Evolutionary conservation across 2,113 vertebrate genomes (phyloP).

Genomic region (Cynopterus brachyotis): DNA sequence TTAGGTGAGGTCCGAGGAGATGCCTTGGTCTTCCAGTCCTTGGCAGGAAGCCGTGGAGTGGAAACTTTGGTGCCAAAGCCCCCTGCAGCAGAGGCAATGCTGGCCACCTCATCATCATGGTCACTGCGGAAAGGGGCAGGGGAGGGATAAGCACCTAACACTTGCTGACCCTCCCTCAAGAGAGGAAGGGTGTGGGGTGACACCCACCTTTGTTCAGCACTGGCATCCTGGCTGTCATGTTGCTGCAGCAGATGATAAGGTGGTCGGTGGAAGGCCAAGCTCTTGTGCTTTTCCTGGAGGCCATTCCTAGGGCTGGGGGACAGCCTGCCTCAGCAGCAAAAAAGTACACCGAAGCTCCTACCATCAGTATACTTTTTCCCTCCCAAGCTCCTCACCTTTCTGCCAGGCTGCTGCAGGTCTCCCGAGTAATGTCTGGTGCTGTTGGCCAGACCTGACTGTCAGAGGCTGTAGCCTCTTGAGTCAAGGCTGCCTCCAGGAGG

Average conservation of each 20-base stretch:
- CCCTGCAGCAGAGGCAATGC: slow-evolving; percentile 90
- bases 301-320: slow-evolving; percentile 91
- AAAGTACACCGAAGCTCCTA: background rate
- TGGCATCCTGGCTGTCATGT: slow-evolving; percentile 94
- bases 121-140: slow-evolving; percentile 85
- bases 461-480: slow-evolving; percentile 87
- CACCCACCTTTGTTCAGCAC: slow-evolving; percentile 93
- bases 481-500: slow-evolving; percentile 91
- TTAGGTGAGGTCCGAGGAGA: slow-evolving; percentile 95
- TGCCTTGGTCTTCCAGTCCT: slow-evolving; percentile 94
- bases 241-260: slow-evolving; percentile 92
- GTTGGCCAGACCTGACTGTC: slow-evolving; percentile 95
- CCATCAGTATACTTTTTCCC: background rate
- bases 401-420: slow-evolving; percentile 92
- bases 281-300: slow-evolving; percentile 92
- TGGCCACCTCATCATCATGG: slow-evolving; percentile 95
- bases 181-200: background rate
- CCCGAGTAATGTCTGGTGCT: slow-evolving; percentile 97
- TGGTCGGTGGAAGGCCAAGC: slow-evolving; percentile 91
- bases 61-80: slow-evolving; percentile 90
- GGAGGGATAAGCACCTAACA: background rate
- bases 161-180: background rate
- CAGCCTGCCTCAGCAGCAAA: background rate
- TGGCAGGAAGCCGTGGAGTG: slow-evolving; percentile 91
- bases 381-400: slow-evolving; percentile 81